Evolutionary conservation across 2,113 vertebrate species (phyloP).

Genomic region (Onychostoma macrolepis): DNA sequence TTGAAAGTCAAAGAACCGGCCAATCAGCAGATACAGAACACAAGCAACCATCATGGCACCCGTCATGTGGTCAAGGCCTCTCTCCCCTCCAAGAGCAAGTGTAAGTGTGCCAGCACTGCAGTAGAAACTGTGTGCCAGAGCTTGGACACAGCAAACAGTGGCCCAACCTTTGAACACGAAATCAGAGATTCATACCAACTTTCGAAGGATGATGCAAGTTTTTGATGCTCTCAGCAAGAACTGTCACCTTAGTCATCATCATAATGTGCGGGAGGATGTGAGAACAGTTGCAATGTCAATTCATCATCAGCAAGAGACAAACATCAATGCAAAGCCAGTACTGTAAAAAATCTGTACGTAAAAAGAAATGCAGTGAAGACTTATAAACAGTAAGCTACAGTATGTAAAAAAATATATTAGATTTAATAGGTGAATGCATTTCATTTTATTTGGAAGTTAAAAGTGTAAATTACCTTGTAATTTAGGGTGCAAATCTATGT

Average conservation of each 20-base stretch:
- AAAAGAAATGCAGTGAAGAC: not conserved
- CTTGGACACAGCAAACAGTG: not conserved
- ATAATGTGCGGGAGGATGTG: constrained; percentile 18
- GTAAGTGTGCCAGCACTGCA: constrained; percentile 51
- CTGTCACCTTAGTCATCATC: constrained; percentile 1
- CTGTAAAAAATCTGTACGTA: not conserved
- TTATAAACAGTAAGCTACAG: not conserved
- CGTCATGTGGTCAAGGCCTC: constrained; percentile 41
- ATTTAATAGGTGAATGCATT: not conserved
- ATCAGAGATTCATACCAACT: not conserved
- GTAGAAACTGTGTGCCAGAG: constrained; percentile 58
- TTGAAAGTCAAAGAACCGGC: constrained; percentile 20
- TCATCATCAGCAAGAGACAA: constrained; percentile 46
- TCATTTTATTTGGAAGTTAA: not conserved
- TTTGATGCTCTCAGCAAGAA: not conserved
- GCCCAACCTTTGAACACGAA: not conserved
- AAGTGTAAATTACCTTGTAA: not conserved
- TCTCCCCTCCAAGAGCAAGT: constrained; percentile 33
- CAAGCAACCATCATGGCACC: not conserved
- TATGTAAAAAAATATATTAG: not conserved
- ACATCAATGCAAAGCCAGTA: not conserved
- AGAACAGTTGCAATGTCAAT: constrained; percentile 50
- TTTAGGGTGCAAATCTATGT: not conserved
- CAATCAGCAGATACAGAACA: not conserved
- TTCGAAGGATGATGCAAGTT: not conserved